phyloP scores from a whole-genome alignment of 2,888 invertebrate species.

The Alloplasta piceator region DNA sequence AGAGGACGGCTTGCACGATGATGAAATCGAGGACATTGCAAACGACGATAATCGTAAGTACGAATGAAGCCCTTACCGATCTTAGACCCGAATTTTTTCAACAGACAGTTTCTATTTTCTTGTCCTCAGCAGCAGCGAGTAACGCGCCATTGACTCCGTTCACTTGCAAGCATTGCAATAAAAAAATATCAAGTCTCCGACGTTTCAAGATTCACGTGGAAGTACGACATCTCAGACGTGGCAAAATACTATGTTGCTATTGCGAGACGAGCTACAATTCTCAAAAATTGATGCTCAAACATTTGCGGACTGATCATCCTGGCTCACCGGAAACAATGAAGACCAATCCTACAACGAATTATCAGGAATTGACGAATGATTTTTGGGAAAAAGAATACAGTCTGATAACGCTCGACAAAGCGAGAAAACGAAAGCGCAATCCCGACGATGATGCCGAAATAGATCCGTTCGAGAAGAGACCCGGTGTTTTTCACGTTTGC shows the following conservation, averaged over 20 bases:
- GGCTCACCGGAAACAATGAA: conserved; percentile 70
- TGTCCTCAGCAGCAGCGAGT: conserved; percentile 42
- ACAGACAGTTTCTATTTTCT: background rate
- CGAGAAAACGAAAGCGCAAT: conserved; percentile 69
- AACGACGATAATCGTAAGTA: too few relatives aligned
- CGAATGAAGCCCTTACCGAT: too few relatives aligned
- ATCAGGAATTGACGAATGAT: conserved; percentile 74
- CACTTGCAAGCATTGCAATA: conserved; percentile 78
- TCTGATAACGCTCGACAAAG: conserved; percentile 65
- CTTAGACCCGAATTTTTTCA: background rate
- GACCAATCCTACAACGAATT: conserved; percentile 72
- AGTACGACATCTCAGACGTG: conserved; percentile 76
- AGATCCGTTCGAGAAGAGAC: conserved; percentile 31
- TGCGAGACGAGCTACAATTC: conserved; percentile 79
- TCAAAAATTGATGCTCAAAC: conserved; percentile 74
- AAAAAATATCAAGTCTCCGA: conserved; percentile 73
- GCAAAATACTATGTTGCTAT: conserved; percentile 76
- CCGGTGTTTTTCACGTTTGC: conserved; percentile 66
- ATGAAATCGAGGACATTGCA: conserved; percentile 13
- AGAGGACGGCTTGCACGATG: conserved; percentile 69
- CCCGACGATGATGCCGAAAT: conserved; percentile 20
- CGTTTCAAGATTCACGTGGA: conserved; percentile 81
- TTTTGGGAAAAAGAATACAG: conserved; percentile 81
- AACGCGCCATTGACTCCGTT: conserved; percentile 60
- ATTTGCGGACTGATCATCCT: conserved; percentile 76